Conservation (phyloP, 2,113 vertebrate species). For the Cryptotis parvus region DNA sequence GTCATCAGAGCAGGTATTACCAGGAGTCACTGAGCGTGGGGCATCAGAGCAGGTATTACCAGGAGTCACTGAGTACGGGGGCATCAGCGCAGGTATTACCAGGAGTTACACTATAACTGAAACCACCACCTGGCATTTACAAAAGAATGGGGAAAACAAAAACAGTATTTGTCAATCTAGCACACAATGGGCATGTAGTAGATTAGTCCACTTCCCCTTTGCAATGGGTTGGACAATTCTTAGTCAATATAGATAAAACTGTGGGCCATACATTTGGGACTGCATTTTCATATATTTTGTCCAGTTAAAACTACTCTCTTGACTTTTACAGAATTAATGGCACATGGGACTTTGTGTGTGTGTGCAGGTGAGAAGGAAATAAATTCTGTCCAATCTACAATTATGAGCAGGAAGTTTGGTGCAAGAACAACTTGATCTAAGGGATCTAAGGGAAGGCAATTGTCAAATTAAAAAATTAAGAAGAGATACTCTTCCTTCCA, state of each 20-base stretch:
- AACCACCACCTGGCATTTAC: not conserved
- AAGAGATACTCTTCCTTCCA: not conserved
- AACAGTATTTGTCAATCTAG: not conserved
- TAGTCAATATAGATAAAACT: not conserved
- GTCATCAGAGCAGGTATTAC: not conserved
- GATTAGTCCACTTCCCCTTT: not conserved
- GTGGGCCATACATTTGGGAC: not conserved
- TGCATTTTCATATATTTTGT: constrained; percentile 28
- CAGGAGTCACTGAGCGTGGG: not conserved
- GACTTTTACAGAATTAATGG: constrained; percentile 17
- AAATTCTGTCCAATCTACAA: not conserved
- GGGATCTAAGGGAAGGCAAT: constrained; percentile 1
- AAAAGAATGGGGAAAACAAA: not conserved
- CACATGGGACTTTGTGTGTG: constrained; percentile 18
- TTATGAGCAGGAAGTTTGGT: not conserved
- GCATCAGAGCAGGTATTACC: not conserved
- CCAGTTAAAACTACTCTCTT: constrained; percentile 36
- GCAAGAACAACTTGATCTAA: not conserved
- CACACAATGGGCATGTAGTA: not conserved
- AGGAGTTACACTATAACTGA: too few species aligned
- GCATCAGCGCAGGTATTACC: not conserved
- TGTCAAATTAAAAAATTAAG: not conserved
- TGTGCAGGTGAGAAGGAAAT: not conserved
- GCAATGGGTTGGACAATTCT: not conserved
- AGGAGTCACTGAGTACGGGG: not conserved